Conservation (phyloP, 2,797 vertebrate genomes). For the Thunnus albacares region DNA sequence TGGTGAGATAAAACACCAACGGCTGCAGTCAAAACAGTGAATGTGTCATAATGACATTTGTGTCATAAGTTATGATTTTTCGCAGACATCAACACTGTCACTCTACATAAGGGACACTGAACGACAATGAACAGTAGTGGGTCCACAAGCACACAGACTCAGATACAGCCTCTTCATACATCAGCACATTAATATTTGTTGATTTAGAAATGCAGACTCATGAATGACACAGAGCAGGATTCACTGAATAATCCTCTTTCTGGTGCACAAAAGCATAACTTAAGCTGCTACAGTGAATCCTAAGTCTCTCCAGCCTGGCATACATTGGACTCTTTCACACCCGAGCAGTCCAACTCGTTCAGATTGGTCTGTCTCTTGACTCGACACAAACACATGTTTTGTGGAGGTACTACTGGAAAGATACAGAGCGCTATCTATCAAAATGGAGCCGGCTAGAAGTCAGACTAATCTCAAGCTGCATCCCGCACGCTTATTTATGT, state of each 20-base stretch:
- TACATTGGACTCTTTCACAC: conserved; percentile 76
- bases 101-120: conserved; percentile 44
- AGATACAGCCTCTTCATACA: conserved; percentile 40
- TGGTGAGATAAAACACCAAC: conserved; percentile 70
- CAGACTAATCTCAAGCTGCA: conserved; percentile 62
- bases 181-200: conserved; percentile 68
- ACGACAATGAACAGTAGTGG: conserved; percentile 36
- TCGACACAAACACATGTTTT: conserved; percentile 80
- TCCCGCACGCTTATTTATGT: conserved; percentile 59
- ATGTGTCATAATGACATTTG: conserved; percentile 67
- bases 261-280: conserved; percentile 77
- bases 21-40: conserved; percentile 70
- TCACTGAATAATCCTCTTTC: conserved; percentile 80
- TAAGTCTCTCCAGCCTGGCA: conserved; percentile 75
- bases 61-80: conserved; percentile 65
- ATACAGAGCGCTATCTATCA: conserved; percentile 75
- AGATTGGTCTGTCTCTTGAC: conserved; percentile 71
- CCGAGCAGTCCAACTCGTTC: conserved; percentile 64
- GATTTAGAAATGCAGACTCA: conserved; percentile 73
- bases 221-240: conserved; percentile 80
- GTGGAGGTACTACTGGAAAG: conserved; percentile 66
- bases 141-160: conserved; percentile 5
- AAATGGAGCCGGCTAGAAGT: conserved; percentile 65
- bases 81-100: conserved; percentile 39
- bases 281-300: conserved; percentile 78